Evolutionary conservation across 2,113 vertebrate genomes (phyloP).

Genomic region (Tupaia chinensis): DNA sequence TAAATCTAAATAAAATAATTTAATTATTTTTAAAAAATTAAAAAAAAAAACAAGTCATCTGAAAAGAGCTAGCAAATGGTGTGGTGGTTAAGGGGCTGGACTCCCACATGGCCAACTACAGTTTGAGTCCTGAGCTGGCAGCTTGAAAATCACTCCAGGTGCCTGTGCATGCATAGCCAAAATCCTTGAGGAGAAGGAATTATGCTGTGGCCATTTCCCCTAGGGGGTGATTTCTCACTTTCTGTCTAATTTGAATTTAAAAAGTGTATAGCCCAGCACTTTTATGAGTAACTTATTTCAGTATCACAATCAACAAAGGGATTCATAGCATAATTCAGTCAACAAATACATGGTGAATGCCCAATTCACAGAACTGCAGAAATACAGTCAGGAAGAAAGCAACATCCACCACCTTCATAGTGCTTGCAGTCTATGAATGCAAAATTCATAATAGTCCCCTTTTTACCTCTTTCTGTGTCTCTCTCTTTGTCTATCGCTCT

Average conservation of each 20-base stretch:
- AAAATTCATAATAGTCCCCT: not conserved
- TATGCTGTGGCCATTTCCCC: too few species aligned
- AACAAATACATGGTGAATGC: not conserved
- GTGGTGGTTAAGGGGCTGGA: too few species aligned
- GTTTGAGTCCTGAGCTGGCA: too few species aligned
- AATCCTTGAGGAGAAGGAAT: too few species aligned
- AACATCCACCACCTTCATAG: not conserved
- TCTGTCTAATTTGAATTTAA: not conserved
- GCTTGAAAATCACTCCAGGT: too few species aligned
- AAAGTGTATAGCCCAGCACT: not conserved
- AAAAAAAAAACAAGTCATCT: too few species aligned
- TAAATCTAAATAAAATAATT: too few species aligned
- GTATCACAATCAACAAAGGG: not conserved
- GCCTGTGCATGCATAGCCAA: too few species aligned
- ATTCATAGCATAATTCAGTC: not conserved
- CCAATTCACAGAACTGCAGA: not conserved
- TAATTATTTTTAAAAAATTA: too few species aligned
- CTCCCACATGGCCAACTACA: too few species aligned
- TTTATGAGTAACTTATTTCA: not conserved
- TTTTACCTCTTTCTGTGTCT: not conserved
- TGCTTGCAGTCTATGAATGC: not conserved
- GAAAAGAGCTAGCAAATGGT: too few species aligned
- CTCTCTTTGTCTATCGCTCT: not conserved
- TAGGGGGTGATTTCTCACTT: too few species aligned
- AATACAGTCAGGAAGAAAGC: not conserved